Evolutionary conservation across 92 coral and sea anemone species (phyloP).

Genomic region (Parazoanthus atlanticus): DNA sequence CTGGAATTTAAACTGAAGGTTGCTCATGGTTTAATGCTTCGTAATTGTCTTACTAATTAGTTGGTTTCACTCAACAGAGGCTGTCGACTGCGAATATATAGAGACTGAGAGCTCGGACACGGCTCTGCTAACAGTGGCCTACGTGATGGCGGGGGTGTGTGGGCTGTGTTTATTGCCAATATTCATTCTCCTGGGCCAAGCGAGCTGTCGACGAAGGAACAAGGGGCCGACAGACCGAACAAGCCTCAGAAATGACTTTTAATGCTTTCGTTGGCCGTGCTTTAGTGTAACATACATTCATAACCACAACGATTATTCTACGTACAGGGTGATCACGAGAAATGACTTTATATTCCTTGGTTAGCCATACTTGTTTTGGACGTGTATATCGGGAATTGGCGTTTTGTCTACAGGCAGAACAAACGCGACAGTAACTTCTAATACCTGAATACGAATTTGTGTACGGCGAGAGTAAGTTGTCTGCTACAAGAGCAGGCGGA

Average conservation of each 20-base stretch:
- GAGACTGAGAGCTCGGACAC: conserved; percentile 99
- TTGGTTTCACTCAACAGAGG: conserved; percentile 64
- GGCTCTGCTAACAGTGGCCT: conserved; percentile 95
- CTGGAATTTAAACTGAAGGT: not conserved
- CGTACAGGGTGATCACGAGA: too few relatives aligned
- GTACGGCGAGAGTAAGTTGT: too few relatives aligned
- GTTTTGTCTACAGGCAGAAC: too few relatives aligned
- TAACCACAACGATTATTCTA: too few relatives aligned
- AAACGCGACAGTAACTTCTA: too few relatives aligned
- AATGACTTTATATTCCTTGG: too few relatives aligned
- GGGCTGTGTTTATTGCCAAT: conserved; percentile 94
- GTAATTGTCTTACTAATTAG: not conserved
- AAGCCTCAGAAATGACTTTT: conserved; percentile 51
- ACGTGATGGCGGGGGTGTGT: conserved; percentile 99
- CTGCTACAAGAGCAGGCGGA: too few relatives aligned
- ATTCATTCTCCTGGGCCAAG: conserved; percentile 91
- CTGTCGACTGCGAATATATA: conserved; percentile 96
- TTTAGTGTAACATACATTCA: not conserved
- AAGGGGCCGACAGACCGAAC: conserved; percentile 47
- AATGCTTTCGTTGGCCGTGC: not conserved
- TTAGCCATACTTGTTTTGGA: too few relatives aligned
- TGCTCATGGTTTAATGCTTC: too few relatives aligned
- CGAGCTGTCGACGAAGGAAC: conserved; percentile 73
- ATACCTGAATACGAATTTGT: too few relatives aligned
- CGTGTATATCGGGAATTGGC: too few relatives aligned